Conservation (phyloP, 2,113 vertebrate genomes). For the Cynopterus brachyotis region DNA sequence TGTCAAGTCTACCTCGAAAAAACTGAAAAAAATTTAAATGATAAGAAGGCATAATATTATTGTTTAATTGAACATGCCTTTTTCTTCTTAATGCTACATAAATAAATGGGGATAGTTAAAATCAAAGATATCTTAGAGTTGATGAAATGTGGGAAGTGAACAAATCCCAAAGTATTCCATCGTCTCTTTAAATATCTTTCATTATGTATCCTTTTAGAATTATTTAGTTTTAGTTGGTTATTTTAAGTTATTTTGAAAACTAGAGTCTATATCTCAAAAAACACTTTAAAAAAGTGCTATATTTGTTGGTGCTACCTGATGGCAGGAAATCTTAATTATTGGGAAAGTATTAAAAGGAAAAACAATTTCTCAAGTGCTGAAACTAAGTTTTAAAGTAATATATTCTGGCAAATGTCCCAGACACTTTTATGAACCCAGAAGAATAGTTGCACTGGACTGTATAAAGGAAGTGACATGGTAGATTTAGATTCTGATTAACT, state of each 20-base stretch:
- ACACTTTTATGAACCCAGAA: background rate
- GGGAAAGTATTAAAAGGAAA: background rate
- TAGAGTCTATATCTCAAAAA: background rate
- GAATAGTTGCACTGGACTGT: background rate
- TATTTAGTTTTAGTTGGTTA: background rate
- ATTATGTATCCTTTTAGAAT: background rate
- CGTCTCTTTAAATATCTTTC: background rate
- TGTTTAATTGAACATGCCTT: background rate
- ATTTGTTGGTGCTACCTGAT: background rate
- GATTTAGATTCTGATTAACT: conserved; percentile 31
- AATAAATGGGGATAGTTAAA: background rate
- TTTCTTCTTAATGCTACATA: background rate
- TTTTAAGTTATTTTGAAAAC: conserved; percentile 11
- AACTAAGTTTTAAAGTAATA: conserved; percentile 39
- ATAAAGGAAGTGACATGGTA: conserved; percentile 24
- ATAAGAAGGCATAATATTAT: background rate
- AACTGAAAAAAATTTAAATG: background rate
- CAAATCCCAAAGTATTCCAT: background rate
- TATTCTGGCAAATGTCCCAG: conserved; percentile 1
- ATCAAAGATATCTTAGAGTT: background rate
- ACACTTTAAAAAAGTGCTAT: background rate
- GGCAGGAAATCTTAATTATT: background rate
- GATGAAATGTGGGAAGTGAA: background rate
- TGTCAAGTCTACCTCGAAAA: background rate
- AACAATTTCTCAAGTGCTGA: conserved; percentile 29